Base-by-base conservation (phyloP, 2,113 vertebrate species). In the Formicarius rufipectus region DNA sequence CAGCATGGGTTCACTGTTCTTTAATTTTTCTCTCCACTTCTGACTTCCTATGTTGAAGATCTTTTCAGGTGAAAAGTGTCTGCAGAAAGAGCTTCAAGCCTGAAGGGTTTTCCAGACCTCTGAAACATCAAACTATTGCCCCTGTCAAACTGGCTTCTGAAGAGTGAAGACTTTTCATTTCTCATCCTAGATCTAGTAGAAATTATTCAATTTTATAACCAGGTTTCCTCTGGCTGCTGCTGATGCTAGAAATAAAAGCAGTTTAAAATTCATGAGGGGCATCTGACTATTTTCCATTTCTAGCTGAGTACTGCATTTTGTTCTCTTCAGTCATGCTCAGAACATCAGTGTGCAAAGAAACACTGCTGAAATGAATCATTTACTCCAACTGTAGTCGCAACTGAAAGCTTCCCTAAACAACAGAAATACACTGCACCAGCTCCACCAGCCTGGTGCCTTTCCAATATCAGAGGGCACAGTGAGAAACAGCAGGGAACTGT, bases 231-330 rank as follows among this genome's bases (percentile, higher is more conserved):
- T 91, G 58, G 21, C 66, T 84, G 68, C 52, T 86, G 52, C 64
- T 90, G 66, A 74, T 68, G 73, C 47, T 90, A 90, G 76, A 94
- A 96, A 92, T 81, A 95, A 86, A 96, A 87, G 44, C 37, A 94
- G 28, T 82, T 95, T 87, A 95, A 94, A 95, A 84, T 93, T 89
- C 91, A 93, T 91, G 58, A 92, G 40, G 62, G 50, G 25, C 40
- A 83, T 50, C 77, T 89, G 89, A 80, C 60, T 89, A 22, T 84
- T 94, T 92, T 91, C 91, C 40, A 37, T 91, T 95, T 87, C 74
- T 89, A 84, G 66, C 35, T 60, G 62, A 84, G 83, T 37, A 85
- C 72, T 83, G 58, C 78, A 83, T 73, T 93, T 90, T 90, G 14
- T 16, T 88, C 53, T 85, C 55, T 37, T 78, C 68, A 88, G 64